These are phyloP conservation scores for Neoascia interrupta DNA, from an alignment of 2,888 invertebrate genomes.

Conservation along the genomic window DNA sequence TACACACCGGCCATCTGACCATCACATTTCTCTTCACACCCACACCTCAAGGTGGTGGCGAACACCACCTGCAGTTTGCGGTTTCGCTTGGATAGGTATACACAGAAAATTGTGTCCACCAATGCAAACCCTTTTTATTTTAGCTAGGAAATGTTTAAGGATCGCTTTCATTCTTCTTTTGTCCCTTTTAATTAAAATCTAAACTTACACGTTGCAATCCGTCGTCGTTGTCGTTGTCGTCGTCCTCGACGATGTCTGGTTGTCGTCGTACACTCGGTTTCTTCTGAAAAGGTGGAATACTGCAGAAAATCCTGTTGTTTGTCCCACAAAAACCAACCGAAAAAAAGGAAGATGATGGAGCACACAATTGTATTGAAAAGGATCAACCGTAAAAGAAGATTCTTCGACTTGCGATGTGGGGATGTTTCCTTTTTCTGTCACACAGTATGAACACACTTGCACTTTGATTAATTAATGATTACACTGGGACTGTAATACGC, in stretches of 20 bases:
- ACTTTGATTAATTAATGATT: conserved; percentile 68
- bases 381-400: conserved; percentile 55
- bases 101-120: conserved; percentile 28
- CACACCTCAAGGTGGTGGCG: conserved; percentile 9
- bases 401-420: no score
- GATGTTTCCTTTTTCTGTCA: conserved; percentile 15
- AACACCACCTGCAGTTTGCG: conserved; percentile 38
- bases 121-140: neutral
- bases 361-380: conserved; percentile 53
- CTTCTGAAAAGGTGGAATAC: conserved; percentile 32
- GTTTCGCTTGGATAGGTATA: conserved; percentile 37
- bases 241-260: neutral
- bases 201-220: conserved; percentile 68
- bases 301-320: no score
- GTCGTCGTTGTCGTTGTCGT: conserved; percentile 14
- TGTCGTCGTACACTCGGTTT: no score
- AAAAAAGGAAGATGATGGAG: conserved; percentile 30
- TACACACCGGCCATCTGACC: conserved; percentile 25
- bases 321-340: no score
- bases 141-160: conserved; percentile 44
- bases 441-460: conserved; percentile 53
- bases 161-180: conserved; percentile 66
- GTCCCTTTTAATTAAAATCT: conserved; percentile 67
- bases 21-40: conserved; percentile 17
- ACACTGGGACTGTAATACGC: no score